These are phyloP conservation scores for Eumerus sabulonum DNA, from an alignment of 2,888 invertebrate species.

Conservation along the genomic window DNA sequence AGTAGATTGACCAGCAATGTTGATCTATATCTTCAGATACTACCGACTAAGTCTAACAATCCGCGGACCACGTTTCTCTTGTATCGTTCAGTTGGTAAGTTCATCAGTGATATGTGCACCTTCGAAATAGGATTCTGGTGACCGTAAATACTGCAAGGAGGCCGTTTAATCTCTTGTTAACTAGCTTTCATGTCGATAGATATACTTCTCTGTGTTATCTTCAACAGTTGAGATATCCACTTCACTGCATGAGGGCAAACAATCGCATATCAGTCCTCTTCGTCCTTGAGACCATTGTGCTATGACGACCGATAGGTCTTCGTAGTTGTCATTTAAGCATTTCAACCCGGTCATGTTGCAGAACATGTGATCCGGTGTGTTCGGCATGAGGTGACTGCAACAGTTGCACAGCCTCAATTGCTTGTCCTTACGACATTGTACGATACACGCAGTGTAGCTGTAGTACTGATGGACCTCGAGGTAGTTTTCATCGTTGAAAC, in stretches of 20 bases:
- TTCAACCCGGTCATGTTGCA: slow-evolving; percentile 84
- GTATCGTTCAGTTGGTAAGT: slow-evolving; percentile 85
- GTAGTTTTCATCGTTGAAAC: slow-evolving; percentile 84
- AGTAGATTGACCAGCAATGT: neutral
- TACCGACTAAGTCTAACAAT: slow-evolving; percentile 86
- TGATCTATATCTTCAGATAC: slow-evolving; percentile 70
- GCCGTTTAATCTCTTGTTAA: neutral
- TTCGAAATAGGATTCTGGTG: slow-evolving; percentile 76
- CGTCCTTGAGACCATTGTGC: slow-evolving; percentile 83
- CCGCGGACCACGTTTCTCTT: slow-evolving; percentile 87
- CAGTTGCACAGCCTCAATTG: slow-evolving; percentile 84
- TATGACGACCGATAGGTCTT: slow-evolving; percentile 83
- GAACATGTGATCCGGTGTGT: slow-evolving; percentile 79
- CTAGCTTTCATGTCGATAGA: neutral
- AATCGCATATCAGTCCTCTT: slow-evolving; percentile 84
- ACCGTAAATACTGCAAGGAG: slow-evolving; percentile 70
- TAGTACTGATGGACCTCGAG: slow-evolving; percentile 83
- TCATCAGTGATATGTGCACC: slow-evolving; percentile 83
- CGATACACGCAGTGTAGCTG: slow-evolving; percentile 86
- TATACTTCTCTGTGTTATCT: slow-evolving; percentile 75
- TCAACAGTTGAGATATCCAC: slow-evolving; percentile 84
- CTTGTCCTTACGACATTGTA: slow-evolving; percentile 84
- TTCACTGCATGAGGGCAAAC: slow-evolving; percentile 86
- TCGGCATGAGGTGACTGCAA: slow-evolving; percentile 85
- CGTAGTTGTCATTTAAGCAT: slow-evolving; percentile 83